A percentile compares a stretch with the other conserved stretches of the same genome.
Conservation (phyloP, 2,888 invertebrate species). For the Thumatha senex region DNA sequence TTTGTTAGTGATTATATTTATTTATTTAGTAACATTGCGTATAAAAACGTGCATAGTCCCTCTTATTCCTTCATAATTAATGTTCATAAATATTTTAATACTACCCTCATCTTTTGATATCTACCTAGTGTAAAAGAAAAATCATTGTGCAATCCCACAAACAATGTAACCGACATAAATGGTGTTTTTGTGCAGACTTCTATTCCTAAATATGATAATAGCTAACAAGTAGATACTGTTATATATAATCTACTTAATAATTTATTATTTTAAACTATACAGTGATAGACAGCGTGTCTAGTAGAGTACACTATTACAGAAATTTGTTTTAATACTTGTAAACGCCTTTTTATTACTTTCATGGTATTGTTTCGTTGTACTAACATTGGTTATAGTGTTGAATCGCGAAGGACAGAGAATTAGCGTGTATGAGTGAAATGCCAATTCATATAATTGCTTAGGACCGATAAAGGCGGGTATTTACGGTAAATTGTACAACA, state of each 20-base stretch:
- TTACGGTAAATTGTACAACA: too few species aligned
- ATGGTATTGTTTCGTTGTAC: constrained; percentile 29
- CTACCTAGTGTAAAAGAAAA: too few species aligned
- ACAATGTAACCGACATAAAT: background rate
- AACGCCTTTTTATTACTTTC: constrained; percentile 33
- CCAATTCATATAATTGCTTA: too few species aligned
- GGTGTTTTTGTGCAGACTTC: background rate
- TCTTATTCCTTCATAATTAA: too few species aligned
- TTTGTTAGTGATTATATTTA: too few species aligned
- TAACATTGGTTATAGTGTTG: constrained; percentile 27
- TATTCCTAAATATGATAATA: too few species aligned
- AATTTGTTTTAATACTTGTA: constrained; percentile 23
- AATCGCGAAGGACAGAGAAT: too few species aligned
- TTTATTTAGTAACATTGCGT: too few species aligned
- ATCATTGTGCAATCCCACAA: background rate
- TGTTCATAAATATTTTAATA: background rate
- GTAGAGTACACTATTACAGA: constrained; percentile 2
- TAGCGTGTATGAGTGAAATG: too few species aligned
- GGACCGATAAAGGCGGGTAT: too few species aligned
- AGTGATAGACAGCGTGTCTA: background rate
- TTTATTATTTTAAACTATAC: background rate
- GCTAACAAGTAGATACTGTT: too few species aligned
- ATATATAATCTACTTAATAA: background rate
- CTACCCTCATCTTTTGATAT: background rate
- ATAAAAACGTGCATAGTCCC: too few species aligned